phyloP scores from a whole-genome alignment of 35 echinoderm and acorn worm genomes.

The Apostichopus parvimensis region DNA sequence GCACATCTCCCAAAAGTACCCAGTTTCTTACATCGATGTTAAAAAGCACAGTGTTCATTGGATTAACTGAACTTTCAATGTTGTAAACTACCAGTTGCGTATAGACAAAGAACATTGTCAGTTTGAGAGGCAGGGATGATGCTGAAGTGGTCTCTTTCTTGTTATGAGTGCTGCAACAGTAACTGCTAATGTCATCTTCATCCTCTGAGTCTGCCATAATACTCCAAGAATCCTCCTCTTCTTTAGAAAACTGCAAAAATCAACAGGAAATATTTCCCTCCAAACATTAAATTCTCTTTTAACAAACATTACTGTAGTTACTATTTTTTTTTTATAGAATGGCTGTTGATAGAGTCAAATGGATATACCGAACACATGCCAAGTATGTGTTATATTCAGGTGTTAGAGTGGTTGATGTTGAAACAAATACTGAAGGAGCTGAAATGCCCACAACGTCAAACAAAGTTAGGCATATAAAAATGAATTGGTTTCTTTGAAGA shows the following conservation, averaged over 20 bases:
- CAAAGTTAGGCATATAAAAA: no score
- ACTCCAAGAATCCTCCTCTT: constrained; percentile 19
- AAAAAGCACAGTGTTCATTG: not conserved
- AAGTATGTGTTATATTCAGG: no score
- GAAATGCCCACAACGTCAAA: no score
- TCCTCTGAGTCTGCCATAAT: constrained; percentile 23
- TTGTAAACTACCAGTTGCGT: constrained; percentile 88
- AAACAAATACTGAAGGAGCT: no score
- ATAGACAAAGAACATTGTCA: constrained; percentile 89
- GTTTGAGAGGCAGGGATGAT: constrained; percentile 60
- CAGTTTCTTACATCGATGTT: not conserved
- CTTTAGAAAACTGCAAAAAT: not conserved
- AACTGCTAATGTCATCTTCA: constrained; percentile 13
- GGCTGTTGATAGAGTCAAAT: no score
- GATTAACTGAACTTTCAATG: constrained; percentile 50
- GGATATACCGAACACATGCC: no score
- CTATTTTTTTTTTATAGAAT: no score
- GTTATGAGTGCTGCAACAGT: not conserved
- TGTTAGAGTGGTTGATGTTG: no score
- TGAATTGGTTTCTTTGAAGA: no score
- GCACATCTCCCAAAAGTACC: not conserved
- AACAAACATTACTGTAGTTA: no score
- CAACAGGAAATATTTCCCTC: not conserved
- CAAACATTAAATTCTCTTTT: no score
- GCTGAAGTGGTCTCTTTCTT: not conserved